Evolutionary conservation across 2,113 vertebrate genomes (phyloP).

Genomic region (Hippoglossus stenolepis): DNA sequence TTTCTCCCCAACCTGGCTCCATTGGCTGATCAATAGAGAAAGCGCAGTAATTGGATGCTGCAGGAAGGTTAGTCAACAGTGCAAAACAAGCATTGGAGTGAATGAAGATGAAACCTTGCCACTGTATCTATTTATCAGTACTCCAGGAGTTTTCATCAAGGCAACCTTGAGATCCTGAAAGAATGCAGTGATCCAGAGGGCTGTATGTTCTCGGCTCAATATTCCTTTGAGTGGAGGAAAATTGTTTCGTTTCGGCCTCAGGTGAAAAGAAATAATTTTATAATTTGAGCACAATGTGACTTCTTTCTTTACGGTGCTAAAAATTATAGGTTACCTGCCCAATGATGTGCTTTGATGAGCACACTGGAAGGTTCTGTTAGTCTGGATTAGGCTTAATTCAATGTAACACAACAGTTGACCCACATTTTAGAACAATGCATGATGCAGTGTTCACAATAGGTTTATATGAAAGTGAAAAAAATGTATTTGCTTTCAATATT

Average conservation of each 20-base stretch:
- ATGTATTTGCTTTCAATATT: too few species aligned
- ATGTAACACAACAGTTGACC: background rate
- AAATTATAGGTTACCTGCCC: conserved; percentile 6
- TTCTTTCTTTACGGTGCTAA: conserved; percentile 19
- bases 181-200: conserved; percentile 22
- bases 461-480: too few species aligned
- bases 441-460: background rate
- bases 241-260: background rate
- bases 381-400: background rate
- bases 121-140: background rate
- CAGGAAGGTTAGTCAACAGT: background rate
- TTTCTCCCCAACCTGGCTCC: background rate
- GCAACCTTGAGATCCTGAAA: conserved; percentile 40
- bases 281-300: conserved; percentile 3
- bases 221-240: conserved; percentile 26
- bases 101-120: conserved; percentile 25
- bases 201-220: background rate
- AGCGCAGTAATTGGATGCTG: background rate
- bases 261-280: background rate
- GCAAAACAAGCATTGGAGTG: conserved; percentile 16
- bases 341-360: conserved; percentile 5
- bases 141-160: conserved; percentile 22
- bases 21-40: background rate
- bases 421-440: background rate
- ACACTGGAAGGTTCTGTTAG: background rate